Percentiles rank a stretch among this genome's conserved stretches.
Conservation (phyloP, 1,140 invertebrate species). For the Carcinoscorpius rotundicauda region DNA sequence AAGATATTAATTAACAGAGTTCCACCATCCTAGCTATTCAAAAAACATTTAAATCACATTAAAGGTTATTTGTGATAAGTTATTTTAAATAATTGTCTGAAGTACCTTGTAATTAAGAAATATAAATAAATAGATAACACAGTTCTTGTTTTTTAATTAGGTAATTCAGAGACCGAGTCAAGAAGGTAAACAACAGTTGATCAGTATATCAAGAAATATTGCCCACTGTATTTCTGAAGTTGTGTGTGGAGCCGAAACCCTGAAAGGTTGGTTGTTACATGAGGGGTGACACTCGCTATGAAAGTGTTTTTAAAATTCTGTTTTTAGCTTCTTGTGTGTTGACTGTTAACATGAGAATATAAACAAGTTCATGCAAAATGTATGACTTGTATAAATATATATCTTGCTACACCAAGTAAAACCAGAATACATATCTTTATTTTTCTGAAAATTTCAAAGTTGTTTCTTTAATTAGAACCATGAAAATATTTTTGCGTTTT, state of each 20-base stretch:
- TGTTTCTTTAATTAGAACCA: no score
- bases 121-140: no score
- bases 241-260: constrained; percentile 69
- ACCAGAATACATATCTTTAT: no score
- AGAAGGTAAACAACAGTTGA: constrained; percentile 53
- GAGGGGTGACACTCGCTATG: background rate
- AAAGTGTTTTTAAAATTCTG: constrained; percentile 1
- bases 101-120: no score
- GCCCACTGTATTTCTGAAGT: constrained; percentile 83
- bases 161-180: constrained; percentile 33
- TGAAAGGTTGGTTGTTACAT: constrained; percentile 55
- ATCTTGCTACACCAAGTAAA: no score
- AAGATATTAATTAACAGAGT: no score
- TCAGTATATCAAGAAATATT: constrained; percentile 61
- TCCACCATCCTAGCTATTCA: no score
- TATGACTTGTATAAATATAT: constrained; percentile 3
- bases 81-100: no score
- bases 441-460: no score
- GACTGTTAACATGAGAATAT: background rate
- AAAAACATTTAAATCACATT: no score
- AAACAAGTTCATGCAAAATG: background rate
- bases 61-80: no score
- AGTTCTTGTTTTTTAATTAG: constrained; percentile 15
- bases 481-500: no score
- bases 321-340: background rate